Percentiles rank a stretch among this genome's conserved stretches.
phyloP scores from a whole-genome alignment of 2,888 invertebrate species.

The Aporophyla nigra region DNA sequence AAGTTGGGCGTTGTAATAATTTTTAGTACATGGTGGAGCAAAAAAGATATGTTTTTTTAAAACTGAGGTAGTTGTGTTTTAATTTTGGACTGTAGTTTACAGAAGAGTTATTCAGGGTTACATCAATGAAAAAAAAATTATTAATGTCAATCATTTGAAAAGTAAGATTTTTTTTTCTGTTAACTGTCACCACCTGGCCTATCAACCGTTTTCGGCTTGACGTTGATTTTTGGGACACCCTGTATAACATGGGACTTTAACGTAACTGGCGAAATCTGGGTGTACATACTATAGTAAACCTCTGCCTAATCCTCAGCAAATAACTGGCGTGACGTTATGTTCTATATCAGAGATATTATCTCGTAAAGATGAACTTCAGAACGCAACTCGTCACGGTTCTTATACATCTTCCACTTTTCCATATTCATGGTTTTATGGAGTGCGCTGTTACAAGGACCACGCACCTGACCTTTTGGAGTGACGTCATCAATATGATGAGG shows the following conservation, averaged over 20 bases:
- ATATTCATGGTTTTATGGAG: slow-evolving; percentile 54
- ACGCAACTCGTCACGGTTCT: background rate
- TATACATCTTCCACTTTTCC: slow-evolving; percentile 15
- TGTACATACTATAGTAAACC: background rate
- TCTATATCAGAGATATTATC: background rate
- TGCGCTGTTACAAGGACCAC: slow-evolving; percentile 22
- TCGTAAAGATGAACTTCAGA: background rate
- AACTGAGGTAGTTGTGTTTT: too few species aligned
- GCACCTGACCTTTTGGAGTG: slow-evolving; percentile 53
- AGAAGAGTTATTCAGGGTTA: too few species aligned
- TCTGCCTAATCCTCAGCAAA: background rate
- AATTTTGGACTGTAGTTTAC: too few species aligned
- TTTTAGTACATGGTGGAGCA: too few species aligned
- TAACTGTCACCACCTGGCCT: too few species aligned
- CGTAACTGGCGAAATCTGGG: background rate
- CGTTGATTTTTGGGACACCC: too few species aligned
- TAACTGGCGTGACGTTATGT: background rate
- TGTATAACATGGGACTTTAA: background rate
- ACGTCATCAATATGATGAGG: slow-evolving; percentile 54
- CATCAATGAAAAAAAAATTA: too few species aligned
- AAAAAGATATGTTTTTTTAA: too few species aligned
- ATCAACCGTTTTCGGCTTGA: too few species aligned
- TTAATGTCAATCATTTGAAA: too few species aligned
- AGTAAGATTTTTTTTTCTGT: too few species aligned
- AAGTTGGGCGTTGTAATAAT: too few species aligned